A percentile compares a stretch with the other conserved stretches of the same genome.
Evolutionary conservation across 1,140 invertebrate species (phyloP).

Genomic region (Eulimnadia texana): DNA sequence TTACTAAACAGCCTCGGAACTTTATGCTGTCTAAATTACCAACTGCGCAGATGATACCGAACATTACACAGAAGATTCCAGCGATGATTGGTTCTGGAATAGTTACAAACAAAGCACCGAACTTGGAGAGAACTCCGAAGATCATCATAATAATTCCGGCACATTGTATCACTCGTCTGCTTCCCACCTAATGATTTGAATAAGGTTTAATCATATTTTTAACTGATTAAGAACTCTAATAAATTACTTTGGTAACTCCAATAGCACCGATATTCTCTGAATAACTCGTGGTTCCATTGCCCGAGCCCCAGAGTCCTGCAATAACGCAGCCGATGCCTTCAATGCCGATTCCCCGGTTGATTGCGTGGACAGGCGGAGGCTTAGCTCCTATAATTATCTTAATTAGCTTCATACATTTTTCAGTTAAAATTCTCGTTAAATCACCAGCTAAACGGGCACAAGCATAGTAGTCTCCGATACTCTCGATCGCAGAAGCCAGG

Average conservation of each 20-base stretch:
- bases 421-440: no score
- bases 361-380: slow-evolving; percentile 65
- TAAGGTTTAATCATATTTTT: background rate
- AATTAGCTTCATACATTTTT: no score
- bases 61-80: slow-evolving; percentile 73
- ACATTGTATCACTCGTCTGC: slow-evolving; percentile 68
- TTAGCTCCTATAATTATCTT: slow-evolving; percentile 41
- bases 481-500: slow-evolving; percentile 68
- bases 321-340: slow-evolving; percentile 70
- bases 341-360: slow-evolving; percentile 68
- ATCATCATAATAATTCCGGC: slow-evolving; percentile 60
- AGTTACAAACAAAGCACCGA: slow-evolving; percentile 71
- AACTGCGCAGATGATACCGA: slow-evolving; percentile 70
- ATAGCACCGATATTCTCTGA: slow-evolving; percentile 82
- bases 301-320: slow-evolving; percentile 62
- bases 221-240: background rate
- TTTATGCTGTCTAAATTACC: slow-evolving; percentile 32
- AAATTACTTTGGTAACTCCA: slow-evolving; percentile 42
- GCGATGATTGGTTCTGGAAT: slow-evolving; percentile 80
- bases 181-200: slow-evolving; percentile 47
- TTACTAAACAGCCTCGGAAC: no score
- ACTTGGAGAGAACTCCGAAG: slow-evolving; percentile 63
- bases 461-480: slow-evolving; percentile 77
- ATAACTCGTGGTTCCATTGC: slow-evolving; percentile 76
- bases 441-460: slow-evolving; percentile 54